Evolutionary conservation across 2,888 invertebrate genomes (phyloP), one percentile per base, ranked within the genome.

Genomic region (Pseudococcus jackbeardsleyi): DNA sequence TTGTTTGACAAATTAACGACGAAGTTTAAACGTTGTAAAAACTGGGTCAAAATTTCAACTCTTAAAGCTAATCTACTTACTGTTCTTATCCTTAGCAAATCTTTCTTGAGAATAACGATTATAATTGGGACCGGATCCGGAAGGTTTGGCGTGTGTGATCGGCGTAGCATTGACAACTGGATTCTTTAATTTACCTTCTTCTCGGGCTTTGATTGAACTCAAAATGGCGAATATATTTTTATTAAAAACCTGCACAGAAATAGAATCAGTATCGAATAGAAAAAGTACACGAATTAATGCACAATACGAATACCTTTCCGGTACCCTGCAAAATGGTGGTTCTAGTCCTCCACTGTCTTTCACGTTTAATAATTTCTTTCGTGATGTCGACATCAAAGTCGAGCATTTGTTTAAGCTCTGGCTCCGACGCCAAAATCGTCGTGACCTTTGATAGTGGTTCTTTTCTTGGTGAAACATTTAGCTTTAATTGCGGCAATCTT

Each of bases 51-150:
- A 89, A 86, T 88, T 77, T 12, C 9, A 64, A 8, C 22, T 7
- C 15, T 59, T 9, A 0, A 22, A n/a, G 0, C 7, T 12, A 59
- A 33, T 59, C 72, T 39, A 89, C 91, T 90, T 91, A 95, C 95
- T 95, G 94, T 98, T 97, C 92, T 97, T 97, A 91, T 96, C 96
- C 33, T 96, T 93, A 91, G 96, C 96, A 92, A 99, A 99, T 91
- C 97, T 94, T 93, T 99, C 99, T 93, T 99, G 99, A 94, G 99
- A 99, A 93, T 99, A 99, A 94, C 99, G 96, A 94, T 98, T 99
- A 93, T 99, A 99, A 85, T 96, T 96, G n/a, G 94, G 93, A 90
- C 93, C 96, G 90, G 93, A 93, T 11, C 94, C 92, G 54, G 91
- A 91, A 64, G 95, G 94, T 84, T 95, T 93, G 85, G 95, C 94